phyloP scores from a whole-genome alignment of 2,113 vertebrate species.

The Platysternon megacephalum region DNA sequence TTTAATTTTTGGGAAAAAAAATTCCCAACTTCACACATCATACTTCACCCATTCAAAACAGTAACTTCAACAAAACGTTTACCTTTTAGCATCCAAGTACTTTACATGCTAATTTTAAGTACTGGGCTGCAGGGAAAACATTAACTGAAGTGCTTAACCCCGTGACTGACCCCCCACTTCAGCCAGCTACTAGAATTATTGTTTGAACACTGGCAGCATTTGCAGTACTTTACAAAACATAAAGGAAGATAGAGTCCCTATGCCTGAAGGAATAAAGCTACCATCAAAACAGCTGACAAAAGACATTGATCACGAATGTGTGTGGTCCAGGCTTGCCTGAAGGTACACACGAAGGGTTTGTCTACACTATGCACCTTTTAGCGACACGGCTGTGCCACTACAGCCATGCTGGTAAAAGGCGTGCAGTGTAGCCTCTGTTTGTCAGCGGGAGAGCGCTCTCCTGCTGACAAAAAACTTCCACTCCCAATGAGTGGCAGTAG shows the following conservation, averaged over 20 bases:
- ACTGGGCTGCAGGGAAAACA: background rate
- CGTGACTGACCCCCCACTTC: background rate
- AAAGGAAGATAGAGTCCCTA: background rate
- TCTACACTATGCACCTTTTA: too few species aligned
- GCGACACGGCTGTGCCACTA: too few species aligned
- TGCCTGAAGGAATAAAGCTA: background rate
- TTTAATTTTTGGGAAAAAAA: background rate
- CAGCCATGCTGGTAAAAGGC: too few species aligned
- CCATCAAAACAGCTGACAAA: background rate
- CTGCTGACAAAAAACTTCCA: too few species aligned
- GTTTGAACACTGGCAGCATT: background rate
- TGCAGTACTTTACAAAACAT: background rate
- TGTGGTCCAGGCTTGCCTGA: background rate
- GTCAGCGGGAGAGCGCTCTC: too few species aligned
- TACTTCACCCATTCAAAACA: background rate
- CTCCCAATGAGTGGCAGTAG: too few species aligned
- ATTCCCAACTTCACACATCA: background rate
- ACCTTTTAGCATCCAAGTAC: background rate
- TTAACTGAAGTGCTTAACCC: background rate
- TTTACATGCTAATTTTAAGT: background rate
- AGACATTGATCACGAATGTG: accelerated
- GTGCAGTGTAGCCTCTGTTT: too few species aligned
- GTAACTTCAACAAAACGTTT: background rate
- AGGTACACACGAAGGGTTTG: background rate
- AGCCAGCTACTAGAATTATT: background rate